These are phyloP conservation scores for Cantharis lateralis DNA, from an alignment of 2,888 invertebrate species.

Conservation along the genomic window DNA sequence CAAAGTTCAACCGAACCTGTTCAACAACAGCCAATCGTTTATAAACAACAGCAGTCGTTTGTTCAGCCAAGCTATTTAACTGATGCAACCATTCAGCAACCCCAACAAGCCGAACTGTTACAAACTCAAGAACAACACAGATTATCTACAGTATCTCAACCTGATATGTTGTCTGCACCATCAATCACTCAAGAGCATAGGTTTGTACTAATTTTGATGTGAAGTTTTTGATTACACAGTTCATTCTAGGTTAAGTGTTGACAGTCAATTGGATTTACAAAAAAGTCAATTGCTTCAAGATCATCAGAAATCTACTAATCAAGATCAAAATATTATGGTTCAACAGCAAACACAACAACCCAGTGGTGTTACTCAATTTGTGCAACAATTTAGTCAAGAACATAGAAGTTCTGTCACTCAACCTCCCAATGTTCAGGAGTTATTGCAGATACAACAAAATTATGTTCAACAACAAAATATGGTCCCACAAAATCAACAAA, in stretches of 20 bases:
- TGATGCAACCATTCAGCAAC: conserved; percentile 37
- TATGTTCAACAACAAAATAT: conserved; percentile 2
- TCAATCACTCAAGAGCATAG: conserved; percentile 36
- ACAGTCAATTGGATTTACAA: conserved; percentile 50
- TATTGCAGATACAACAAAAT: conserved; percentile 25
- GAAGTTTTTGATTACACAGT: background rate
- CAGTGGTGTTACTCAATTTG: conserved; percentile 1
- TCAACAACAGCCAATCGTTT: conserved; percentile 44
- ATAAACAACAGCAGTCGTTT: conserved; percentile 52
- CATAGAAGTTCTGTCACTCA: conserved; percentile 39
- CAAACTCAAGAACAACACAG: conserved; percentile 49
- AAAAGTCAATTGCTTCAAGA: conserved; percentile 44
- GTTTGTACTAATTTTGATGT: background rate
- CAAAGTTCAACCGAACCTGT: conserved; percentile 35
- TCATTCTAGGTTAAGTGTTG: conserved; percentile 46
- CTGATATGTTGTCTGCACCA: conserved; percentile 45
- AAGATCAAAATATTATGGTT: conserved; percentile 6
- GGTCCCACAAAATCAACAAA: conserved; percentile 29
- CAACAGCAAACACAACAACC: conserved; percentile 1
- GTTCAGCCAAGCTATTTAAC: conserved; percentile 31
- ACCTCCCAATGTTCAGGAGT: conserved; percentile 37
- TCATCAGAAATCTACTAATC: conserved; percentile 14
- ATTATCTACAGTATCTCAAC: conserved; percentile 51
- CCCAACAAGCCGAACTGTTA: conserved; percentile 46
- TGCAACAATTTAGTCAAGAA: conserved; percentile 18